phyloP scores from a whole-genome alignment of 92 coral and sea anemone species.

The Epizoanthus fatuus region DNA sequence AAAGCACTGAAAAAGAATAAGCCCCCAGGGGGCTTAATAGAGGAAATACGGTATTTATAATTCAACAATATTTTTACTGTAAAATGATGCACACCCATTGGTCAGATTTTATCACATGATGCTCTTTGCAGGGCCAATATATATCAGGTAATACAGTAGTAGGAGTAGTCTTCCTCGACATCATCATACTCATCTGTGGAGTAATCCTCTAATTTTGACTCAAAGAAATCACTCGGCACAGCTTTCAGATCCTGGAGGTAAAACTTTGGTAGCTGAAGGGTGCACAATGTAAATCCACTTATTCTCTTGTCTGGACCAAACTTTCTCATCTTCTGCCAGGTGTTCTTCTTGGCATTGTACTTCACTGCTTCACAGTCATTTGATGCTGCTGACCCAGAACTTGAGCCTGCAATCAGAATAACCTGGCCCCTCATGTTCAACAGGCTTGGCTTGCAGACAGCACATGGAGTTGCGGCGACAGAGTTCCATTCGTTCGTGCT shows the following conservation, averaged over 20 bases:
- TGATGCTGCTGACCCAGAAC: not conserved
- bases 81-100: too few species aligned
- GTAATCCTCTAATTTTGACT: conserved; percentile 28
- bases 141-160: too few species aligned
- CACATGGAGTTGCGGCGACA: not conserved
- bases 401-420: conserved; percentile 28
- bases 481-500: conserved; percentile 32
- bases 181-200: conserved; percentile 48
- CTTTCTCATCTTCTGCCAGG: conserved; percentile 41
- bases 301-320: conserved; percentile 40
- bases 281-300: conserved; percentile 3
- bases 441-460: conserved; percentile 5
- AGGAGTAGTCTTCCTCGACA: conserved; percentile 19
- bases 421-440: conserved; percentile 23
- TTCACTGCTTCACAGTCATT: conserved; percentile 30
- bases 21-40: too few species aligned
- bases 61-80: too few species aligned
- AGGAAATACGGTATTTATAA: too few species aligned
- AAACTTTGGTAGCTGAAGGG: conserved; percentile 34
- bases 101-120: too few species aligned
- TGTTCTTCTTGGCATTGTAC: conserved; percentile 25
- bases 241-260: conserved; percentile 34
- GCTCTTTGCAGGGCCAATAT: too few species aligned
- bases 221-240: conserved; percentile 46
- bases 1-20: too few species aligned